phyloP scores from a whole-genome alignment of 2,113 vertebrate species.

The Hemiscyllium ocellatum region DNA sequence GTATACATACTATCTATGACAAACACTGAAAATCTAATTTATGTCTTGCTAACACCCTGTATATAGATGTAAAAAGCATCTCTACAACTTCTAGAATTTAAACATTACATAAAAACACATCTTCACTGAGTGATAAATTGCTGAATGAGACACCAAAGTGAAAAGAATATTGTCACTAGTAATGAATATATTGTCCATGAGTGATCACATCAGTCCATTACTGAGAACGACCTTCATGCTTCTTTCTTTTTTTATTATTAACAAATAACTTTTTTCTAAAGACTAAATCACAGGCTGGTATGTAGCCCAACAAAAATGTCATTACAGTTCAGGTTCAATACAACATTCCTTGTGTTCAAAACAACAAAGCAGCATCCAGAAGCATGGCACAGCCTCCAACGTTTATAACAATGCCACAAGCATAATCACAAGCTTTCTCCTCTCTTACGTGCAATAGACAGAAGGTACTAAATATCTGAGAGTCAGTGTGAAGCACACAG shows the following conservation, averaged over 20 bases:
- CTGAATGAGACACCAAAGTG: neutral
- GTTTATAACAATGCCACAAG: neutral
- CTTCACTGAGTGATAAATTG: neutral
- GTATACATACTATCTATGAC: neutral
- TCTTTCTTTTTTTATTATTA: neutral
- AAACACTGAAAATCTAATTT: slow-evolving; percentile 13
- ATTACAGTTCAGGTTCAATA: neutral
- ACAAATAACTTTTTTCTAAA: neutral
- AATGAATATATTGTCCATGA: slow-evolving; percentile 26
- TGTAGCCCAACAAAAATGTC: neutral
- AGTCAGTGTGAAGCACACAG: neutral
- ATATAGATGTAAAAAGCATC: slow-evolving; percentile 23
- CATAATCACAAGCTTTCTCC: neutral
- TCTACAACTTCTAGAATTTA: slow-evolving; percentile 23
- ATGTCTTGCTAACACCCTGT: neutral
- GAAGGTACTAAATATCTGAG: neutral
- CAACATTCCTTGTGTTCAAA: neutral
- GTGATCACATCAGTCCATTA: slow-evolving; percentile 27
- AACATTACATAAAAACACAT: slow-evolving; percentile 27
- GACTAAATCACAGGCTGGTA: neutral
- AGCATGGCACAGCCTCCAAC: neutral
- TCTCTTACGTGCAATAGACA: neutral
- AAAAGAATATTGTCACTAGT: slow-evolving; percentile 28
- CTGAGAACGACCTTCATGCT: neutral
- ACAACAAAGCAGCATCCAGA: neutral